phyloP scores from a whole-genome alignment of 2,113 vertebrate species.

The Glaucomys volans region DNA sequence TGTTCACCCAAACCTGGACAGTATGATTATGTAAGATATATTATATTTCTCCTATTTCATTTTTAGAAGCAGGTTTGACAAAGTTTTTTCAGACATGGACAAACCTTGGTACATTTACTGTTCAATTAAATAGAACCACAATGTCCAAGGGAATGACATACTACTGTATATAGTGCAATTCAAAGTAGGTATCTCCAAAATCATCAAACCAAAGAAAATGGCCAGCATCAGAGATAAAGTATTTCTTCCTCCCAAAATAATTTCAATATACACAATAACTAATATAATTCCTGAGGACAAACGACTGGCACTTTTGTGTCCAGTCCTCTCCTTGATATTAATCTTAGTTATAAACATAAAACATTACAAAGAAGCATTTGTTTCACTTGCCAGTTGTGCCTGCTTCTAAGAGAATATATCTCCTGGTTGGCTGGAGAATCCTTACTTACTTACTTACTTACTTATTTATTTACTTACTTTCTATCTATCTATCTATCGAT shows the following conservation, averaged over 20 bases:
- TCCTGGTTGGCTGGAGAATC: not conserved
- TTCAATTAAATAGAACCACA: not conserved
- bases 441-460: no score
- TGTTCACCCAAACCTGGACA: constrained; percentile 47
- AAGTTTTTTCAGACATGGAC: not conserved
- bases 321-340: not conserved
- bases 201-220: not conserved
- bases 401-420: not conserved
- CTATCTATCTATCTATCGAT: no score
- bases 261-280: not conserved
- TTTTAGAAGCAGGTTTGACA: not conserved
- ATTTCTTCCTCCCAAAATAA: not conserved
- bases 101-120: not conserved
- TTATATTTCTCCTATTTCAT: constrained; percentile 25
- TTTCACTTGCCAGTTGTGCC: not conserved
- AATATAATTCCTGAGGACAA: not conserved
- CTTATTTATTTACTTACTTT: no score
- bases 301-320: not conserved
- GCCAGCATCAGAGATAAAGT: not conserved
- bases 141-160: not conserved
- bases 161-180: not conserved
- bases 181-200: not conserved
- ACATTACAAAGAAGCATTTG: not conserved
- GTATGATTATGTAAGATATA: constrained; percentile 26
- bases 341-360: not conserved